Evolutionary conservation across 2,797 vertebrate species (phyloP), one percentile per base, ranked within the genome.

Genomic region (Acomys russatus): DNA sequence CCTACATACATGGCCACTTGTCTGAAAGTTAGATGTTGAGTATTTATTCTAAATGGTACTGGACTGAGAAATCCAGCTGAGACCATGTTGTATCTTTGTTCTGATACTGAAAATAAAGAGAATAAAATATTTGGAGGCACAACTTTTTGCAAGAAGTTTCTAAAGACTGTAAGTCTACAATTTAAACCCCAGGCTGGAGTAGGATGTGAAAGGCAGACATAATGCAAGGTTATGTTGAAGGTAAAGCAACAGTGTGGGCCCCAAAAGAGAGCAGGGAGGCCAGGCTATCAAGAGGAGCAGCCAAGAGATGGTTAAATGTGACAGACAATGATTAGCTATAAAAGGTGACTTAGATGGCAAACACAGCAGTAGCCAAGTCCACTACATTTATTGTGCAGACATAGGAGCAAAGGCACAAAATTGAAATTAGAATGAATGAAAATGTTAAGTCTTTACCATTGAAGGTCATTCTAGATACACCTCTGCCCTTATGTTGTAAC

Each of bases 221-320:
- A 64, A 7, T 33, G 25, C 14, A 78, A 59, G 12, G 10, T 78
- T 78, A 33, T 49, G 44, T 83, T 51, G 22, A 79, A 73, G 5
- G 30, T 78, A 49, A 25, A 88, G 6, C 15, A 82, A 44, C 9
- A 44, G 15, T 82, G 38, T 5, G 4, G 1, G 4, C 0, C 4
- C n/a, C 2, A 25, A 5, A 61, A 56, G 2, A 82, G 68, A 9
- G 4, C 4, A 38, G 38, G 3, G 87, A 90, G 73, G 10, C 10
- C 33, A 61, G 28, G 10, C 30, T 77, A 22, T 77, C 38, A 56
- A 12, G 0, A n/a, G 0, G 49, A 54, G 3, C 3, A 56, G n/a
- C 8, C 82, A 25, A 83, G 59, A 3, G 2, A 33, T 54, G 1
- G 1, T 33, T 9, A 68, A n/a, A 4, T 17, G 38, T 18, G 20